Conservation (phyloP, 2,888 invertebrate species). For the Epistrophe eligans region DNA sequence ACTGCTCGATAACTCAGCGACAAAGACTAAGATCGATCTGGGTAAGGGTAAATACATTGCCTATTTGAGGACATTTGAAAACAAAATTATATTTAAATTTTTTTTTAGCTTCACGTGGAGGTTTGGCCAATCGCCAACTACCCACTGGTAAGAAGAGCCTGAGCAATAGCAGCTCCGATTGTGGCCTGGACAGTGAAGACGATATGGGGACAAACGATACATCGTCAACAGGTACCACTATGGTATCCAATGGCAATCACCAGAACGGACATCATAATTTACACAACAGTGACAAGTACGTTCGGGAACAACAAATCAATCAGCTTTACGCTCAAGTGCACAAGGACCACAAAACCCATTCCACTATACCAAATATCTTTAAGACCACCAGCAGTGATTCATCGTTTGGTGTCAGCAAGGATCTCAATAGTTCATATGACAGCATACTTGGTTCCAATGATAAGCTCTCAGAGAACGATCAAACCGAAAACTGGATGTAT, state of each 20-base stretch:
- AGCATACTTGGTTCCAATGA: conserved; percentile 84
- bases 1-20: conserved; percentile 94
- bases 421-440: conserved; percentile 84
- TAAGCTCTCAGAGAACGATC: conserved; percentile 83
- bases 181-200: conserved; percentile 86
- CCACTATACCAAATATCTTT: conserved; percentile 82
- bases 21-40: conserved; percentile 93
- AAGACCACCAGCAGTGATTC: conserved; percentile 82
- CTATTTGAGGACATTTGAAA: neutral
- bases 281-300: conserved; percentile 77
- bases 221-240: conserved; percentile 86
- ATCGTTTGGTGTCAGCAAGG: conserved; percentile 69
- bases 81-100: neutral
- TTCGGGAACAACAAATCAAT: conserved; percentile 82
- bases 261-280: conserved; percentile 80
- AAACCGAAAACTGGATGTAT: conserved; percentile 84
- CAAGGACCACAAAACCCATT: conserved; percentile 84
- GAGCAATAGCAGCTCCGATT: conserved; percentile 89
- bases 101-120: conserved; percentile 88
- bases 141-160: conserved; percentile 86
- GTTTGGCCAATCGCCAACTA: conserved; percentile 89
- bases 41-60: conserved; percentile 78
- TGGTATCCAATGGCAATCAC: conserved; percentile 84
- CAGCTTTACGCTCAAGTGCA: conserved; percentile 85
- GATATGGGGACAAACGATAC: conserved; percentile 78